These are phyloP conservation scores for Colletes collaris DNA, from an alignment of 2,888 invertebrate genomes.

Conservation along the genomic window DNA sequence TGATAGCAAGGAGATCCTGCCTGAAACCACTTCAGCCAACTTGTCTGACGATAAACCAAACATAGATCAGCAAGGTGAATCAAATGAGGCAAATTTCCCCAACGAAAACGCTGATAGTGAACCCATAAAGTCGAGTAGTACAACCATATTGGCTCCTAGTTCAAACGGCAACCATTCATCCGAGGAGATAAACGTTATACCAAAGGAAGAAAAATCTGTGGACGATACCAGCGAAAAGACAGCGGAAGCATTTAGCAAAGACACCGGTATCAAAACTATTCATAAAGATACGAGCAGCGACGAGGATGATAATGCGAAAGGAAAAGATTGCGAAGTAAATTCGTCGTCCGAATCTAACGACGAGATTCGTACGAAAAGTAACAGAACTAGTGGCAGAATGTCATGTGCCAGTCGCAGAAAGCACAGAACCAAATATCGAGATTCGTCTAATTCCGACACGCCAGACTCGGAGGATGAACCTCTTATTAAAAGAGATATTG, in stretches of 20 bases:
- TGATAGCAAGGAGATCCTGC: constrained; percentile 83
- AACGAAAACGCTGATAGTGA: constrained; percentile 69
- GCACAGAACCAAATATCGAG: constrained; percentile 77
- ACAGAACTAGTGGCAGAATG: constrained; percentile 58
- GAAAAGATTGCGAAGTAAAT: constrained; percentile 57
- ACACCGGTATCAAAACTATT: constrained; percentile 43
- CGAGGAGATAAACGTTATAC: constrained; percentile 42
- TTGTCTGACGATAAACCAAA: constrained; percentile 83
- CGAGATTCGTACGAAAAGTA: constrained; percentile 56
- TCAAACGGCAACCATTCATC: constrained; percentile 58
- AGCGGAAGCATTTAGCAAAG: constrained; percentile 44
- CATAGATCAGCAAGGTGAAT: constrained; percentile 80
- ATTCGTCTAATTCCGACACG: constrained; percentile 79
- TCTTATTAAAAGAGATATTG: constrained; percentile 60
- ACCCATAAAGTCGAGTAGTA: constrained; percentile 57
- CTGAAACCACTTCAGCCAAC: constrained; percentile 82
- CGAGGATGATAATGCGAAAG: constrained; percentile 60
- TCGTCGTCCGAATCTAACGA: constrained; percentile 68
- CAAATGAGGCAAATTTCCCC: constrained; percentile 70
- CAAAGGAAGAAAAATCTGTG: constrained; percentile 55
- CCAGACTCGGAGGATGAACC: constrained; percentile 79
- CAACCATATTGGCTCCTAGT: constrained; percentile 53
- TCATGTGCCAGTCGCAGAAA: constrained; percentile 74
- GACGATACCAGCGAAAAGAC: constrained; percentile 55
- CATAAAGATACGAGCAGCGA: constrained; percentile 60